A percentile compares a stretch with the other conserved stretches of the same genome.
These are phyloP conservation scores for Archilochus colubris DNA, from an alignment of 2,113 vertebrate species.

Conservation along the genomic window DNA sequence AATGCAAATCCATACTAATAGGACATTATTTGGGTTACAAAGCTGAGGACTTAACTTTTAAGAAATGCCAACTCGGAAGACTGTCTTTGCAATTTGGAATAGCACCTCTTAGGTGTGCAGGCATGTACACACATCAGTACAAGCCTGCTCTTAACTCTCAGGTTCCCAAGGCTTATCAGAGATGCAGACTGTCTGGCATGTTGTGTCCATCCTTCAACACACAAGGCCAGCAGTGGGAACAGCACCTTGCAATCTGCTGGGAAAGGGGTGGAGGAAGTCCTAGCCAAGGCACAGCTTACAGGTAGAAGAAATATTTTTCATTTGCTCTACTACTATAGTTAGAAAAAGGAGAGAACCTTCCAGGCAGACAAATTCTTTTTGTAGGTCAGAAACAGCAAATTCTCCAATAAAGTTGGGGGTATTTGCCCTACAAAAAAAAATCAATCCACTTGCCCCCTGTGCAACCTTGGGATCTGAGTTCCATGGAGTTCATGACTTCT, in stretches of 20 bases:
- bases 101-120: neutral
- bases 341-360: neutral
- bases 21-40: neutral
- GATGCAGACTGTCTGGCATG: accelerated
- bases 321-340: neutral
- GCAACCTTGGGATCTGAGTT: neutral
- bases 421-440: neutral
- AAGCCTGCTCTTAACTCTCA: neutral
- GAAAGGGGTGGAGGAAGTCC: neutral
- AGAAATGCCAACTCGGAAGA: neutral
- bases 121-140: no score
- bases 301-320: neutral
- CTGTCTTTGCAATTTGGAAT: neutral
- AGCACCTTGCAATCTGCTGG: neutral
- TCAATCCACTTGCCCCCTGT: no score
- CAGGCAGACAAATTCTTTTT: neutral
- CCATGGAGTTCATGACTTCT: neutral
- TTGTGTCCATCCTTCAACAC: neutral
- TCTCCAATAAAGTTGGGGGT: neutral
- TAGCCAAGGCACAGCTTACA: neutral
- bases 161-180: neutral
- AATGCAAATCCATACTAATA: neutral
- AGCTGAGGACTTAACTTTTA: neutral
- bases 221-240: neutral
- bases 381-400: neutral